These are phyloP conservation scores for Hoplias malabaricus DNA, from an alignment of 2,113 vertebrate genomes.

Conservation along the genomic window DNA sequence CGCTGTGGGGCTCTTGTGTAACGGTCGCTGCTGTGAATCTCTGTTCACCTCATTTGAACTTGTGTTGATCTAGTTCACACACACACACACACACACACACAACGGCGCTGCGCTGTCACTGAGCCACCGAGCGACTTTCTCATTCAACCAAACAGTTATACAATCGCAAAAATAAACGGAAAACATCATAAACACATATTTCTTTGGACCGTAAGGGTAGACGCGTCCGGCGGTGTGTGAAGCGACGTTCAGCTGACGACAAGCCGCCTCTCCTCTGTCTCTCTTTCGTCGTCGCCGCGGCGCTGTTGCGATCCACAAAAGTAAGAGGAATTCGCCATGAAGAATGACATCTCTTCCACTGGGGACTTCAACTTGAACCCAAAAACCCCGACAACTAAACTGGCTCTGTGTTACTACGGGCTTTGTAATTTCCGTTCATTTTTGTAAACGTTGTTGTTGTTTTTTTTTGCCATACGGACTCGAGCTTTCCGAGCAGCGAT, in stretches of 20 bases:
- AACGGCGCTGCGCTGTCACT: conserved; percentile 55
- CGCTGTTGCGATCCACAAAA: conserved; percentile 48
- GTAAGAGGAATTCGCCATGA: conserved; percentile 50
- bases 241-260: conserved; percentile 6
- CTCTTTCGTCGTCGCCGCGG: conserved; percentile 37
- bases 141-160: conserved; percentile 60
- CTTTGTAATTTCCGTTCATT: not conserved
- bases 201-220: not conserved
- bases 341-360: conserved; percentile 37
- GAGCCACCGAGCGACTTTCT: conserved; percentile 21
- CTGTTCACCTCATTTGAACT: conserved; percentile 78
- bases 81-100: too few species aligned
- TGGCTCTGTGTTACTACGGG: not conserved
- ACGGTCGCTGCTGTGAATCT: conserved; percentile 56
- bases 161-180: too few species aligned
- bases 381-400: not conserved
- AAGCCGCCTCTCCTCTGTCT: conserved; percentile 35
- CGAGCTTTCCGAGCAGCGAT: not conserved
- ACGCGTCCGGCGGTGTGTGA: not conserved
- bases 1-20: conserved; percentile 63
- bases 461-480: not conserved
- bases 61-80: conserved; percentile 65
- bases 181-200: too few species aligned
- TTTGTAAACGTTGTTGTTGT: too few species aligned
- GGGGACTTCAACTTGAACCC: conserved; percentile 62